Conservation (phyloP, 2,113 vertebrate genomes). For the Bombycilla garrulus region DNA sequence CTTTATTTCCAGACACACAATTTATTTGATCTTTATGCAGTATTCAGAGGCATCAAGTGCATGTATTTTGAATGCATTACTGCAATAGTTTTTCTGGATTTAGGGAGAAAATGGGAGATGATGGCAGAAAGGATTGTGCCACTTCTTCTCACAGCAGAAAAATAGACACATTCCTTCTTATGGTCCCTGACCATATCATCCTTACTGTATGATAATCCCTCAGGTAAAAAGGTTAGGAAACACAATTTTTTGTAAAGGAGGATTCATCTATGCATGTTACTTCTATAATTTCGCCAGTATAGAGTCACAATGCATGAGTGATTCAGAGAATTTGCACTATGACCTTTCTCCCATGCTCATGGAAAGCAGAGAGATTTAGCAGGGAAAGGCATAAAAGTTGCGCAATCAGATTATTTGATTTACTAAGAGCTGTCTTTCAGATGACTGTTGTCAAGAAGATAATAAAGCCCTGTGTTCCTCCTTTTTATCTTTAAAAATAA, state of each 20-base stretch:
- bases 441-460: not conserved
- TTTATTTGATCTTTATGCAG: not conserved
- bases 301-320: not conserved
- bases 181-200: rapidly evolving
- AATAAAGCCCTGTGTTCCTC: not conserved
- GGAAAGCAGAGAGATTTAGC: not conserved
- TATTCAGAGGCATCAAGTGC: not conserved
- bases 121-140: not conserved
- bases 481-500: not conserved
- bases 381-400: not conserved
- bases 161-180: not conserved
- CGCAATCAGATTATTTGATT: not conserved
- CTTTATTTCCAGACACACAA: not conserved
- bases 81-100: not conserved
- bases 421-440: not conserved
- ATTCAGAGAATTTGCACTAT: not conserved
- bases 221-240: not conserved
- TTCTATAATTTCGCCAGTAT: not conserved
- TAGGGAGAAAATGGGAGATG: not conserved
- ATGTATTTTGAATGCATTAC: not conserved
- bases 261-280: not conserved
- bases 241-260: not conserved
- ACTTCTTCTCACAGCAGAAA: not conserved
- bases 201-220: not conserved
- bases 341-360: not conserved